Evolutionary conservation across 2,888 invertebrate genomes (phyloP).

Genomic region (Spilosoma lubricipeda): DNA sequence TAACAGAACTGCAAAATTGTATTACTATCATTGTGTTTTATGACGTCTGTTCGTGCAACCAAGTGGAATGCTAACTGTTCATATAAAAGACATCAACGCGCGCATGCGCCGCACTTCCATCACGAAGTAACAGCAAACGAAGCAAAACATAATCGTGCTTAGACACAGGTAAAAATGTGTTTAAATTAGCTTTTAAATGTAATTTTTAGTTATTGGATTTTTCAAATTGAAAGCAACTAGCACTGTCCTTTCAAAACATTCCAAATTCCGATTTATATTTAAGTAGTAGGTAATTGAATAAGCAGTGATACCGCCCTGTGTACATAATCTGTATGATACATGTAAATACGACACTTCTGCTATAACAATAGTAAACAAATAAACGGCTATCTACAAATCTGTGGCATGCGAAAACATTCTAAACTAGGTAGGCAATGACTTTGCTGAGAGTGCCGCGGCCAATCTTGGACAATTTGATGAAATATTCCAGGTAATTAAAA

Average conservation of each 20-base stretch:
- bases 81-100: constrained; percentile 68
- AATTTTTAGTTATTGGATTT: not conserved
- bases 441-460: not conserved
- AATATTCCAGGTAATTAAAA: not conserved
- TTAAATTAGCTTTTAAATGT: not conserved
- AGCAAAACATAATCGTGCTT: not conserved
- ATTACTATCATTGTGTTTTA: not conserved
- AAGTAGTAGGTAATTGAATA: too few species aligned
- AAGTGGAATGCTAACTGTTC: not conserved
- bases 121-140: not conserved
- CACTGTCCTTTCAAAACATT: not conserved
- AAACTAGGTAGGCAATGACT: not conserved
- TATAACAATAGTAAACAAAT: not conserved
- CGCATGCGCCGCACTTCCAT: constrained; percentile 11
- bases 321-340: too few species aligned
- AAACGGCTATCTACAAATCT: not conserved
- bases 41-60: not conserved
- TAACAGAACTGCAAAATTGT: not conserved
- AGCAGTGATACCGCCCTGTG: too few species aligned
- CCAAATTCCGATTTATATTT: too few species aligned
- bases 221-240: not conserved
- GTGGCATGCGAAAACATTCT: not conserved
- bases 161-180: not conserved
- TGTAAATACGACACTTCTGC: not conserved
- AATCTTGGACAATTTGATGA: not conserved